These are phyloP conservation scores for Araneus ventricosus DNA, from an alignment of 1,140 invertebrate genomes.

Conservation along the genomic window DNA sequence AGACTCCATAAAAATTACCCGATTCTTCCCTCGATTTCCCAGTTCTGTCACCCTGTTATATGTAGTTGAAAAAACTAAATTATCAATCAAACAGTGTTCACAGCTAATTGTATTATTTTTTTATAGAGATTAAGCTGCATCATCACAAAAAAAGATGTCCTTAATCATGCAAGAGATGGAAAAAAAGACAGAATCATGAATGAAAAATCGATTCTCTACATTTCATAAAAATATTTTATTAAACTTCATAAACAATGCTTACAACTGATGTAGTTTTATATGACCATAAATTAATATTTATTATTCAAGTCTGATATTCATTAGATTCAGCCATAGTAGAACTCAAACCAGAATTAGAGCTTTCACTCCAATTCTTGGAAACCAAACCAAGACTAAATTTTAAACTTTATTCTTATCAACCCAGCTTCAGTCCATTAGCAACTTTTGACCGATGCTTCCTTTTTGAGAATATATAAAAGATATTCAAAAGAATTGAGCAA, in stretches of 20 bases:
- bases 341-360: neutral
- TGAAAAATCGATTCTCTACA: neutral
- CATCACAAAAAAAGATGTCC: slow-evolving; percentile 99
- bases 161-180: slow-evolving; percentile 82
- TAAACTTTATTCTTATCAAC: no score
- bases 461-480: no score
- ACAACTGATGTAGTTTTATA: neutral
- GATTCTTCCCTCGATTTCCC: no score
- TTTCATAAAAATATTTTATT: neutral
- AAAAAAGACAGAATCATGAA: neutral
- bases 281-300: neutral
- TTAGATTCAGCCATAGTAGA: neutral
- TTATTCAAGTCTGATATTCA: neutral
- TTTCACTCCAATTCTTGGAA: neutral
- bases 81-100: no score
- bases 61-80: no score
- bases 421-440: no score
- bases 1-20: no score
- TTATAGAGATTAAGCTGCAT: slow-evolving; percentile 95
- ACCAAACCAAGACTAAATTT: no score
- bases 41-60: no score
- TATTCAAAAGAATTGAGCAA: no score
- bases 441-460: no score
- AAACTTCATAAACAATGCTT: neutral
- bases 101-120: slow-evolving; percentile 77